Base-by-base conservation (phyloP, 2,888 invertebrate species). In the Caradrina kadenii region DNA sequence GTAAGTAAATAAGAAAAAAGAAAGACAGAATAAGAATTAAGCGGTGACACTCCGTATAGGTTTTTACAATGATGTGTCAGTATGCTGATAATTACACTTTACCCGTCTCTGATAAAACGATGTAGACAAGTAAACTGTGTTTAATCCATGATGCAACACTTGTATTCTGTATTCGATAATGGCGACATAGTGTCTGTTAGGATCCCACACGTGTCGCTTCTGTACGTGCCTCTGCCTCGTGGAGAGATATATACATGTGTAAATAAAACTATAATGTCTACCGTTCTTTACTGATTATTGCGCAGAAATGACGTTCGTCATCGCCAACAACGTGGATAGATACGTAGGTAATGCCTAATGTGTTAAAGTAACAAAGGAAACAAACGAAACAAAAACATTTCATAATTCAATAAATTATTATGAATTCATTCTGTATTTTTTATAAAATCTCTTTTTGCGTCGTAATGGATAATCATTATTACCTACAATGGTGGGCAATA, bases 181-280 rank as follows among this genome's bases (percentile, higher is more conserved):
- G 87, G 86, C 84, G 88, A 83, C 88, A 81, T 73, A 73, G 63
- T 76, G 88, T 88, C 88, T 88, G 82, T 60, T 54, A 80, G 70
- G 73, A 76, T 63, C 59, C 42, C 74, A 83, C 87, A 88, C 86
- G 86, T 86, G 87, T 85, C 69, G 73, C 52, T 21, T 72, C 52
- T 65, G 49, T 79, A 70, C 74, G 76, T 81, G 70, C 64, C 53
- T 63, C 65, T 64, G 85, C 85, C 88, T 87, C 88, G 88, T 88
- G 87, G 76, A 76, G 63, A 69, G 73, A 50, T 73, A 45, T 15
- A 65, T 69, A 80, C 31, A 69, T 63, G 49, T 72, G 72, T 76
- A 76, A 54, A 76, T 82, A 80, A 69, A 81, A 80, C 73, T 77
- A 76, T 49, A 79, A 75, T 77, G 68, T 82, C 64, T 69, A 66